Evolutionary conservation across 2,113 vertebrate species (phyloP).

Genomic region (Crotalus horridus): DNA sequence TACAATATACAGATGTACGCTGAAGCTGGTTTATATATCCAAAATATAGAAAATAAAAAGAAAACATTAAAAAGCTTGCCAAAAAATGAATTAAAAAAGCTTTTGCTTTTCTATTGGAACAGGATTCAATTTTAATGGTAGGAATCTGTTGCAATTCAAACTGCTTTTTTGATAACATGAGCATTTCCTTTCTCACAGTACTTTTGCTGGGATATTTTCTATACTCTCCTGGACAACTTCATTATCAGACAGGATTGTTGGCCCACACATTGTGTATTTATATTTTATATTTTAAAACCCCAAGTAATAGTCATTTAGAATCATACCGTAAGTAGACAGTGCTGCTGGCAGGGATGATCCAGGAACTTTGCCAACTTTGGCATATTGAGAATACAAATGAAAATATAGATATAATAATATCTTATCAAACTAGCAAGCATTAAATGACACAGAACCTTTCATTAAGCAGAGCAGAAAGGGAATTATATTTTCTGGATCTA

Average conservation of each 20-base stretch:
- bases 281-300: conserved; percentile 6
- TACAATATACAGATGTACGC: neutral
- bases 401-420: neutral
- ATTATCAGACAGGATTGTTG: neutral
- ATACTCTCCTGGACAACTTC: neutral
- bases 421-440: neutral
- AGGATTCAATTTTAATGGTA: neutral
- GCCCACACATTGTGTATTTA: neutral
- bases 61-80: neutral
- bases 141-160: neutral
- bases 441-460: neutral
- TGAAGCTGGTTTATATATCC: neutral
- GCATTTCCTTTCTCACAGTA: neutral
- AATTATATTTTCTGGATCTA: neutral
- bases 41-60: neutral
- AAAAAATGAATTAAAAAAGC: neutral
- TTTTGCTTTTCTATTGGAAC: neutral
- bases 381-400: neutral
- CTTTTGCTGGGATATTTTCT: neutral
- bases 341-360: neutral
- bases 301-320: conserved; percentile 15
- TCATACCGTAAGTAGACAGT: neutral
- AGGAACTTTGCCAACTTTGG: conserved; percentile 12
- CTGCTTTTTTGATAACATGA: neutral
- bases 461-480: neutral